phyloP scores from a whole-genome alignment of 1,140 invertebrate species.

The honey bee (Apis mellifera) region DNA sequence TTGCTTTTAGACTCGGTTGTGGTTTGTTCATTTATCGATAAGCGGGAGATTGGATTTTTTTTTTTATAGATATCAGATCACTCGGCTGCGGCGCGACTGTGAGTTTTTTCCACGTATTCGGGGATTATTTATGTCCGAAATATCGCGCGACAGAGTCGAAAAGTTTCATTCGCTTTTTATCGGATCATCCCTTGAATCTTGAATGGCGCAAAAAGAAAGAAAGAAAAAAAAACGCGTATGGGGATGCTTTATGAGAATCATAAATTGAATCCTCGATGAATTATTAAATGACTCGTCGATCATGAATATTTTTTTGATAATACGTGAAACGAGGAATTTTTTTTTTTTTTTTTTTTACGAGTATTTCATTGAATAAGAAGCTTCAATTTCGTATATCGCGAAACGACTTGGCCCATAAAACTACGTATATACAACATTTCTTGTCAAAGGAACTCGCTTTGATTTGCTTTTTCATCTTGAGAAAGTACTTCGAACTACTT shows the following conservation, averaged over 20 bases:
- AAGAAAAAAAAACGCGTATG: too few relatives aligned
- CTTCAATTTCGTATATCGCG: background rate
- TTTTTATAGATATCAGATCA: constrained; percentile 8
- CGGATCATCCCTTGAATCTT: background rate
- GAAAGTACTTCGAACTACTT: background rate
- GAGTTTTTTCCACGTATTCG: background rate
- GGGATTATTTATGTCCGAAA: constrained; percentile 1
- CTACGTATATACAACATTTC: background rate
- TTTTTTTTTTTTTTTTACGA: background rate
- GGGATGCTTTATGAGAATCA: too few relatives aligned
- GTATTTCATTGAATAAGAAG: background rate
- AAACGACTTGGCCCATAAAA: constrained; percentile 2
- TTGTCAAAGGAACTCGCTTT: background rate
- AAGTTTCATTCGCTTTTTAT: constrained; percentile 11
- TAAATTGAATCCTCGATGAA: too few relatives aligned
- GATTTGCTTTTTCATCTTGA: background rate
- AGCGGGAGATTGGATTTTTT: constrained; percentile 25
- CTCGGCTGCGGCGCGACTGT: background rate
- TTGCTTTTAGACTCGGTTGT: background rate
- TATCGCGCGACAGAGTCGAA: background rate
- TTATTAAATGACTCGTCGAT: too few relatives aligned
- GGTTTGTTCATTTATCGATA: constrained; percentile 22
- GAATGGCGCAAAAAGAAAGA: background rate
- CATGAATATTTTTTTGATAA: too few relatives aligned
- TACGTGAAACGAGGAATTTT: too few relatives aligned